These are phyloP conservation scores for Melanotus villosus DNA, from an alignment of 2,888 invertebrate species.

Conservation along the genomic window DNA sequence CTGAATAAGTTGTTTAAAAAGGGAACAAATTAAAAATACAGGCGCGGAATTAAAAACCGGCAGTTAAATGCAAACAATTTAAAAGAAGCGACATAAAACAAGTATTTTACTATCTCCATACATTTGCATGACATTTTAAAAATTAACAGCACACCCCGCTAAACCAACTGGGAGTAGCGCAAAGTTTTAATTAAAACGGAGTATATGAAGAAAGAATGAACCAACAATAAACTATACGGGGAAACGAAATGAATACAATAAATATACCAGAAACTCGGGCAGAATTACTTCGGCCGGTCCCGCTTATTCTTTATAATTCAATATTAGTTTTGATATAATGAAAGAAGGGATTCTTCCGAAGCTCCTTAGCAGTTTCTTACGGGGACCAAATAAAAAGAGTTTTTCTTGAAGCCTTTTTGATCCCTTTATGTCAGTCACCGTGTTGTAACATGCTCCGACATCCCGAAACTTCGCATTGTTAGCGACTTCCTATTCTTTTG, in stretches of 20 bases:
- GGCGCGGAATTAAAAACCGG: constrained; percentile 17
- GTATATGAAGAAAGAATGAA: constrained; percentile 31
- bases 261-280: constrained; percentile 21
- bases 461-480: constrained; percentile 40
- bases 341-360: constrained; percentile 8
- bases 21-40: constrained; percentile 7
- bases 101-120: constrained; percentile 27
- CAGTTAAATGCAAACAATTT: constrained; percentile 28
- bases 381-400: constrained; percentile 22
- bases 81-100: constrained; percentile 25
- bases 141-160: constrained; percentile 24
- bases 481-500: constrained; percentile 43
- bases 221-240: constrained; percentile 24
- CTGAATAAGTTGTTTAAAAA: constrained; percentile 5
- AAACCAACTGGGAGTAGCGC: constrained; percentile 32
- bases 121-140: constrained; percentile 31
- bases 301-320: constrained; percentile 12
- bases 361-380: constrained; percentile 24
- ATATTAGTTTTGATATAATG: constrained; percentile 15
- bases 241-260: constrained; percentile 21
- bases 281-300: constrained; percentile 9
- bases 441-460: constrained; percentile 36
- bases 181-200: constrained; percentile 42
- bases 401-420: constrained; percentile 28
- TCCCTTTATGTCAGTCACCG: constrained; percentile 34